phyloP scores from a whole-genome alignment of 2,797 vertebrate genomes.

The Thripadectes ignobilis region DNA sequence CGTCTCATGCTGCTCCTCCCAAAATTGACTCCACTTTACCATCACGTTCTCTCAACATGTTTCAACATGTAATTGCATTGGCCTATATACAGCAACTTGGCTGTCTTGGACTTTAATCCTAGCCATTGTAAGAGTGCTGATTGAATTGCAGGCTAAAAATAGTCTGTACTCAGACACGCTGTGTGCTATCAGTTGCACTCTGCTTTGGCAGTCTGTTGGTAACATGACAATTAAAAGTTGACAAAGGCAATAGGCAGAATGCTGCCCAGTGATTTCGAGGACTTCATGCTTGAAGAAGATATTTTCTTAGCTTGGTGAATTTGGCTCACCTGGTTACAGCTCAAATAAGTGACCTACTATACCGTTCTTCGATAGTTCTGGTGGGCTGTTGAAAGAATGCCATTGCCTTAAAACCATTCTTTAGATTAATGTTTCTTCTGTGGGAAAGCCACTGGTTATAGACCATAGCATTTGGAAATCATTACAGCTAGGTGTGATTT shows the following conservation, averaged over 20 bases:
- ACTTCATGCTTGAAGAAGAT: background rate
- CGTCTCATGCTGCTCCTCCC: background rate
- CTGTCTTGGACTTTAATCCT: conserved; percentile 42
- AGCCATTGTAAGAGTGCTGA: conserved; percentile 20
- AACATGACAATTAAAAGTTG: conserved; percentile 21
- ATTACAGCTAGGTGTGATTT: conserved; percentile 3
- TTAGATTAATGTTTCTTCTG: background rate
- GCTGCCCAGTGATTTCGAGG: background rate
- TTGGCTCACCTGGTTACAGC: background rate
- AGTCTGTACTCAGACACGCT: conserved; percentile 68
- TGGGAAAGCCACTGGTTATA: background rate
- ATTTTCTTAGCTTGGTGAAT: background rate
- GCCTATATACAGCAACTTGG: background rate
- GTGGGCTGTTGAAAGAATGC: background rate
- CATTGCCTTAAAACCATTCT: conserved; percentile 1
- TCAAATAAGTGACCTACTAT: background rate
- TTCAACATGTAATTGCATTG: conserved; percentile 33
- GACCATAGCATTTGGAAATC: conserved; percentile 15
- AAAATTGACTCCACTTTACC: background rate
- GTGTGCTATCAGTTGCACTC: background rate
- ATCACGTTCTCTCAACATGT: background rate
- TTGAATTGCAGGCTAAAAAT: conserved; percentile 76
- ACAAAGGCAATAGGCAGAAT: background rate
- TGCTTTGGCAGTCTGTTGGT: conserved; percentile 17
- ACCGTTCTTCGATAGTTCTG: background rate